phyloP scores from a whole-genome alignment of 2,888 invertebrate genomes.

The Andricus curvator region DNA sequence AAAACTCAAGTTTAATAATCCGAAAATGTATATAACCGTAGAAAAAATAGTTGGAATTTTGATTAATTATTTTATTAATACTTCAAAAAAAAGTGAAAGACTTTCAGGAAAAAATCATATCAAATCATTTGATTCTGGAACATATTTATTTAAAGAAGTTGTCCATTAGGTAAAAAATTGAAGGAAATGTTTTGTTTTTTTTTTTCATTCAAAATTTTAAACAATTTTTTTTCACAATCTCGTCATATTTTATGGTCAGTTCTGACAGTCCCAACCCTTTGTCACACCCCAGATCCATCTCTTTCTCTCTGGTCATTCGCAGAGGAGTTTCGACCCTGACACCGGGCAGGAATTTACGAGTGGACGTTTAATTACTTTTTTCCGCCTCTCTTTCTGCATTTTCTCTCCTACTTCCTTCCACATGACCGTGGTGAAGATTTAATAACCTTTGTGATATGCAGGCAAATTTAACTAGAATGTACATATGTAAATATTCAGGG shows the following conservation, averaged over 20 bases:
- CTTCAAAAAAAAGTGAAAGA: too few relatives aligned
- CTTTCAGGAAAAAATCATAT: too few relatives aligned
- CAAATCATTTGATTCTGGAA: too few relatives aligned
- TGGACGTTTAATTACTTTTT: slow-evolving; percentile 57
- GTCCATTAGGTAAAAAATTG: not conserved
- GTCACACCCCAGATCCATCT: slow-evolving; percentile 37
- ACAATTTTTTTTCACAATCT: not conserved
- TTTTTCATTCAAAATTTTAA: too few relatives aligned
- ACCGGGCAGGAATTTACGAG: slow-evolving; percentile 56
- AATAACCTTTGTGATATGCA: slow-evolving; percentile 29
- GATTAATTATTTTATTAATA: too few relatives aligned
- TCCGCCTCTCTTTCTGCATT: slow-evolving; percentile 41
- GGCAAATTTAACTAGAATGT: slow-evolving; percentile 11
- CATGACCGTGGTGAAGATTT: slow-evolving; percentile 13
- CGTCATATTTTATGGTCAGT: slow-evolving; percentile 15
- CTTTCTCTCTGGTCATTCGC: slow-evolving; percentile 40
- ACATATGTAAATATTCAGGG: slow-evolving; percentile 22
- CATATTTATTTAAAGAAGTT: too few relatives aligned
- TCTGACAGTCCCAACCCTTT: slow-evolving; percentile 4
- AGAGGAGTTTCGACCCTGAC: slow-evolving; percentile 35
- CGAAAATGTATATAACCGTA: too few relatives aligned
- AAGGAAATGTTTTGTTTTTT: not conserved
- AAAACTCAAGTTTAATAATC: too few relatives aligned
- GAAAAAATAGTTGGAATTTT: too few relatives aligned
- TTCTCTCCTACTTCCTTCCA: slow-evolving; percentile 38